Evolutionary conservation across 1,140 invertebrate genomes (phyloP).

Genomic region (Archegozetes longisetosus): DNA sequence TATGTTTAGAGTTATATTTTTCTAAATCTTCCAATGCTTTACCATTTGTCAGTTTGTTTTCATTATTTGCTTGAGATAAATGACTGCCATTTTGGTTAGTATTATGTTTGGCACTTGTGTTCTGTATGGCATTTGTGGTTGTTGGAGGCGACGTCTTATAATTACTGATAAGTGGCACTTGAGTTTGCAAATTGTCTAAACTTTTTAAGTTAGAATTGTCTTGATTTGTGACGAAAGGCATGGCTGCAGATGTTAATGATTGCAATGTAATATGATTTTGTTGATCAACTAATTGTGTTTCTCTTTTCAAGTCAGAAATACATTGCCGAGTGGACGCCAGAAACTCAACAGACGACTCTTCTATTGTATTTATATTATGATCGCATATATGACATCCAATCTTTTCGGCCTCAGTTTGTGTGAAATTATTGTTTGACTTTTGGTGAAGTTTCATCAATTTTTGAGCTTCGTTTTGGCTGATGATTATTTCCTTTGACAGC

Average conservation of each 20-base stretch:
- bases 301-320: neutral
- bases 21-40: too few species aligned
- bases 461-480: neutral
- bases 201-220: too few species aligned
- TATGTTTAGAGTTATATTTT: too few species aligned
- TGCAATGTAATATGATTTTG: too few species aligned
- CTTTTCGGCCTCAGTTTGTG: neutral
- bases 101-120: neutral
- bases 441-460: neutral
- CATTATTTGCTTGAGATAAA: neutral
- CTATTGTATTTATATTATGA: neutral
- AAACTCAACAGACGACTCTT: neutral
- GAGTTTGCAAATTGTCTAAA: too few species aligned
- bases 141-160: neutral
- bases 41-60: too few species aligned
- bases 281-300: too few species aligned
- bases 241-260: too few species aligned
- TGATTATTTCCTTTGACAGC: neutral
- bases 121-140: neutral
- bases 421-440: neutral
- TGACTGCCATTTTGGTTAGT: neutral
- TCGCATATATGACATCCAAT: neutral
- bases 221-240: too few species aligned
- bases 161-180: too few species aligned
- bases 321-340: neutral